Base-by-base conservation (phyloP, 2,888 invertebrate species). In the Encarsia formosa region DNA sequence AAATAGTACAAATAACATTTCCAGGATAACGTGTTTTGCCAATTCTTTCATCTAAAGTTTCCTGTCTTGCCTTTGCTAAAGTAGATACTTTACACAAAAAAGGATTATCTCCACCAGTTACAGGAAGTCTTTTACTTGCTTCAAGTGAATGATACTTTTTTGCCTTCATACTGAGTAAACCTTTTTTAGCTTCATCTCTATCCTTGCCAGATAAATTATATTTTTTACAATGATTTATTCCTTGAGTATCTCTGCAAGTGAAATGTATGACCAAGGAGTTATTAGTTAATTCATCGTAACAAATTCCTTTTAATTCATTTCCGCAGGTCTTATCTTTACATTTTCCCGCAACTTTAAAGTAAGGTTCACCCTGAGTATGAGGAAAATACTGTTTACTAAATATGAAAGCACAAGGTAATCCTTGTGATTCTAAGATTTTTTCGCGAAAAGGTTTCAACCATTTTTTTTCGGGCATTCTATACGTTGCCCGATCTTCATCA, bases 401-500 rank as follows among this genome's bases (percentile, higher is more conserved):
- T 13, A 19, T 18, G 15, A 35, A 46, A 9, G 40, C 23, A 46
- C 51, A 51, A 11, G 45, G 51, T 26, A 45, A 6, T 22, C 22
- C 24, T 26, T 40, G 26, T 20, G 26, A 4, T 26, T 43, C 31
- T 15, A 22, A 51, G 3, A 51, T 39, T 26, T 44, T 39, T 5
- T 43, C 2, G 45, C 20, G 3, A 45, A n/a, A 22, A 11, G 15
- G 6, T 44, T 29, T 45, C 51, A 51, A 23, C 31, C 39, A 24
- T 38, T 13, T 13, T 44, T 37, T 4, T 45, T n/a, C 18, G 39
- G 19, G 13, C 11, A 8, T 15, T 45, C 38, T 3, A 42, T n/a
- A n/a, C n/a, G n/a, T n/a, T n/a, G n/a, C 35, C 18, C 39, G 23
- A 45, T 51, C 45, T 39, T 51, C 39, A 23, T 45, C 43, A 24